Percentiles rank a stretch among this genome's conserved stretches.
phyloP scores from a whole-genome alignment of 2,888 invertebrate genomes.

The Adelphocoris suturalis region DNA sequence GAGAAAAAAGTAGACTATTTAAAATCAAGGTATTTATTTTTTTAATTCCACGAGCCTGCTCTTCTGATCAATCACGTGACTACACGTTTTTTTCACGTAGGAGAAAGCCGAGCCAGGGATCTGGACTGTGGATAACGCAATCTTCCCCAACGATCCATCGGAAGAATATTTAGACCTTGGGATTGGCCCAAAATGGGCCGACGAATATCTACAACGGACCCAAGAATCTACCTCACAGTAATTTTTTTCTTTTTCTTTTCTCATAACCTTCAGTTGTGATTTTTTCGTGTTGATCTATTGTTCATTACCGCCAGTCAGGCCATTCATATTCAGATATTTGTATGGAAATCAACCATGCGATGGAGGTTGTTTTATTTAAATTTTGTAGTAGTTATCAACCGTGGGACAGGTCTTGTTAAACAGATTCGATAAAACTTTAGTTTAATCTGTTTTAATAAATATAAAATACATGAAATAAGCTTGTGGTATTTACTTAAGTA shows the following conservation, averaged over 20 bases:
- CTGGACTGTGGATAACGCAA: constrained; percentile 79
- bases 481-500: too few species aligned
- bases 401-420: too few species aligned
- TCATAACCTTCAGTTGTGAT: not conserved
- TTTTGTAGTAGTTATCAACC: too few species aligned
- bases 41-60: too few species aligned
- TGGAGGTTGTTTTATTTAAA: not conserved
- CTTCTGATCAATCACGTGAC: not conserved
- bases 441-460: too few species aligned
- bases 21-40: too few species aligned
- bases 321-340: not conserved
- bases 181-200: constrained; percentile 83
- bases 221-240: constrained; percentile 58
- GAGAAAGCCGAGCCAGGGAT: constrained; percentile 76
- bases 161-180: constrained; percentile 79
- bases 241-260: constrained; percentile 22
- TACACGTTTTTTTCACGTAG: constrained; percentile 22
- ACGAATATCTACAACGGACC: constrained; percentile 81
- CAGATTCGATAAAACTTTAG: too few species aligned
- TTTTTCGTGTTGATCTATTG: not conserved
- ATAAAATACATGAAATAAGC: too few species aligned
- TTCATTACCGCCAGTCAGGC: not conserved
- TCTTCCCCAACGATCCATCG: constrained; percentile 77
- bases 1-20: too few species aligned
- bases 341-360: not conserved